A percentile compares a stretch with the other conserved stretches of the same genome.
phyloP scores from a whole-genome alignment of 2,888 invertebrate species.

The Drosophila gaucha region DNA sequence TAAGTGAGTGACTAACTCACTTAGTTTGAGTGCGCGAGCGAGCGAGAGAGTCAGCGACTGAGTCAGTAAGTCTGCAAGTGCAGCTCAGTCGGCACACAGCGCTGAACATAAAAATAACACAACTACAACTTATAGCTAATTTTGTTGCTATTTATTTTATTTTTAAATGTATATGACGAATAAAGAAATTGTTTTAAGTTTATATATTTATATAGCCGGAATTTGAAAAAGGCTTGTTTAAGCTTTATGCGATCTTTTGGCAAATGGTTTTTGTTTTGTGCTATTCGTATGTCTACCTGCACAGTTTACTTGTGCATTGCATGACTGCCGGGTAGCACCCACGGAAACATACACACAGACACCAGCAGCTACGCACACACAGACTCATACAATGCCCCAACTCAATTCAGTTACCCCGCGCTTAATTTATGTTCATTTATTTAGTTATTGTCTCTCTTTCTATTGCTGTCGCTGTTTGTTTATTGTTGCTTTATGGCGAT shows the following conservation, averaged over 20 bases:
- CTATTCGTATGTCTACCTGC: slow-evolving; percentile 11
- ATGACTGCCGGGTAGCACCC: slow-evolving; percentile 32
- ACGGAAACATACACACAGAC: slow-evolving; percentile 6
- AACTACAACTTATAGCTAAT: neutral
- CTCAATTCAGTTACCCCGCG: slow-evolving; percentile 26
- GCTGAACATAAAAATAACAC: neutral
- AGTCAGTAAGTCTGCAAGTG: slow-evolving; percentile 20
- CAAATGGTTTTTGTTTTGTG: neutral
- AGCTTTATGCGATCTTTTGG: neutral
- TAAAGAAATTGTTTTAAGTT: neutral
- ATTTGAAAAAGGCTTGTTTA: neutral
- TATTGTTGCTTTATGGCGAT: slow-evolving; percentile 21
- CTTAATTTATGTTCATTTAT: slow-evolving; percentile 66
- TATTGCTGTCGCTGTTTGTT: slow-evolving; percentile 9
- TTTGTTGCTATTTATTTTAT: neutral
- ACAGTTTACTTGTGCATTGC: slow-evolving; percentile 39
- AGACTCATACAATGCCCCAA: slow-evolving; percentile 4
- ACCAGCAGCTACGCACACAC: neutral
- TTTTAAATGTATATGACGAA: neutral
- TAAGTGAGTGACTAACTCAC: slow-evolving; percentile 15
- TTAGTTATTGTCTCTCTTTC: slow-evolving; percentile 43
- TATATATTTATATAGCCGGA: neutral
- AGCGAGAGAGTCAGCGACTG: slow-evolving; percentile 2
- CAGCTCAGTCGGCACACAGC: slow-evolving; percentile 8
- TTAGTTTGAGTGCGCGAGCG: slow-evolving; percentile 9